Conservation (phyloP, 2,888 invertebrate species). For the Erebia epiphron region DNA sequence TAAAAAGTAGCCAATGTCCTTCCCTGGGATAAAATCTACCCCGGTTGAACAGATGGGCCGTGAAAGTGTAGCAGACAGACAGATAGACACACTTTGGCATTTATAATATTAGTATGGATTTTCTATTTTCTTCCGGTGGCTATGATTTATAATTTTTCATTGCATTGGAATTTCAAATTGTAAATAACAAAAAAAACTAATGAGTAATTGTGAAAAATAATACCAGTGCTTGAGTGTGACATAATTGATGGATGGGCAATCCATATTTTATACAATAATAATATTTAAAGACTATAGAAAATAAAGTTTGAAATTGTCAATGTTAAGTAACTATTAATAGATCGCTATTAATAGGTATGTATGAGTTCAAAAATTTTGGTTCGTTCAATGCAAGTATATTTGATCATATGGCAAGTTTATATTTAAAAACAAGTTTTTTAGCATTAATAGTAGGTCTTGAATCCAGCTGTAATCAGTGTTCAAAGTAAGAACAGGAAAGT, state of each 20-base stretch:
- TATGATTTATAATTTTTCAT: not conserved
- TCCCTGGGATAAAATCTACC: too few relatives aligned
- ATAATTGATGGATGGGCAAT: slow-evolving; percentile 2
- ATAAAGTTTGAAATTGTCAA: not conserved
- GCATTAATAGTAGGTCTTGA: slow-evolving; percentile 79
- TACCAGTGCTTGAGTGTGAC: not conserved
- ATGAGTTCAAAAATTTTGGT: slow-evolving; percentile 1
- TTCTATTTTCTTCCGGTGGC: not conserved
- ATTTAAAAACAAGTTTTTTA: slow-evolving; percentile 65
- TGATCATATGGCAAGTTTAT: slow-evolving; percentile 3
- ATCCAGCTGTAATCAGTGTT: slow-evolving; percentile 63
- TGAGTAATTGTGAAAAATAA: not conserved
- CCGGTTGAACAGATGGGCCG: too few relatives aligned
- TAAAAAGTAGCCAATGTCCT: too few relatives aligned
- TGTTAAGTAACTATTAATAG: not conserved
- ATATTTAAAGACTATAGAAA: not conserved
- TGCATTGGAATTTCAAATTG: not conserved
- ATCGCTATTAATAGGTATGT: too few relatives aligned
- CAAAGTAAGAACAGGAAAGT: too few relatives aligned
- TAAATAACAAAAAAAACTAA: not conserved
- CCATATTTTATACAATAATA: not conserved
- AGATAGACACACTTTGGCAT: too few relatives aligned
- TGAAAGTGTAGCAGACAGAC: too few relatives aligned
- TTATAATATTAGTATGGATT: too few relatives aligned
- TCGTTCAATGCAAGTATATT: slow-evolving; percentile 9